Evolutionary conservation across 1,140 invertebrate genomes (phyloP).

Genomic region (Metaphire vulgaris): DNA sequence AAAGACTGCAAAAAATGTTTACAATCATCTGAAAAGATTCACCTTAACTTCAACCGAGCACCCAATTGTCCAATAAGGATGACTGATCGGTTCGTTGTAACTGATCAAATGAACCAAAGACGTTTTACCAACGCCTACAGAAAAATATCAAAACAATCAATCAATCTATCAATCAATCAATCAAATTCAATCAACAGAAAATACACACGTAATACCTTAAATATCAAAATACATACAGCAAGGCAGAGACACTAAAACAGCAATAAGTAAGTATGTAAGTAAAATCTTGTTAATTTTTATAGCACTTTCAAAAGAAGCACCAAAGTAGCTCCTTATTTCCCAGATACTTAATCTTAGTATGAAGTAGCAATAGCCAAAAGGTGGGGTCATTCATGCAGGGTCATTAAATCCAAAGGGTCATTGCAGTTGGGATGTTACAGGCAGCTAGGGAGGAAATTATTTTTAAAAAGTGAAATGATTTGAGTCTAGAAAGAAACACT

Average conservation of each 20-base stretch:
- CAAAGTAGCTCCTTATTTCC: not conserved
- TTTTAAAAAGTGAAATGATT: no score
- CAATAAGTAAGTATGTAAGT: not conserved
- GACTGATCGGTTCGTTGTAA: conserved; percentile 70
- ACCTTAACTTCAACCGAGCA: conserved; percentile 87
- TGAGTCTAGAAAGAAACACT: no score
- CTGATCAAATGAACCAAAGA: conserved; percentile 85
- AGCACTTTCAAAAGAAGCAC: not conserved
- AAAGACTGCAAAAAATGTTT: no score
- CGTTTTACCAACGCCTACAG: conserved; percentile 84
- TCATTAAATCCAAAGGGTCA: no score
- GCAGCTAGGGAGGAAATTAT: no score
- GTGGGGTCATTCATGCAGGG: not conserved
- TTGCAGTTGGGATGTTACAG: no score
- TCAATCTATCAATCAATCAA: not conserved
- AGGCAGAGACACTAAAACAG: not conserved
- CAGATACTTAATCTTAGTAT: not conserved
- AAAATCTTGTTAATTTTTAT: not conserved
- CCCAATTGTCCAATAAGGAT: conserved; percentile 87
- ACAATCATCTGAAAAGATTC: conserved; percentile 22
- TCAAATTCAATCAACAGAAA: not conserved
- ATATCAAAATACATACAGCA: not conserved
- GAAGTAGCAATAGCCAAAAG: not conserved
- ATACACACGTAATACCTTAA: not conserved
- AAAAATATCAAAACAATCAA: conserved; percentile 24